Percentiles rank a stretch among this genome's conserved stretches.
Conservation (phyloP, 1,140 invertebrate species). For the Camponotus vicinus region DNA sequence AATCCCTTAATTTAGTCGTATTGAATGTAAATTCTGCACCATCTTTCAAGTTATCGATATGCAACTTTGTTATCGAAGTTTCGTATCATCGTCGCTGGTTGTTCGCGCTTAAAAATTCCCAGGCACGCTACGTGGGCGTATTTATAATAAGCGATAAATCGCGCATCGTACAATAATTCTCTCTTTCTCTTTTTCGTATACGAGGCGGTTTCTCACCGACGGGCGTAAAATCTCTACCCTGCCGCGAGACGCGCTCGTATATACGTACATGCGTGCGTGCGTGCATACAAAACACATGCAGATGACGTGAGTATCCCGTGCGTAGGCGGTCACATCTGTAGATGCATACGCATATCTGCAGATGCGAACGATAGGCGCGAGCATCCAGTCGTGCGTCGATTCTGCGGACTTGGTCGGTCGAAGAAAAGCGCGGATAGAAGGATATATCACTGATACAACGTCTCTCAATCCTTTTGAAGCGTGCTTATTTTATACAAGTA, state of each 20-base stretch:
- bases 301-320: conserved; percentile 14
- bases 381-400: conserved; percentile 43
- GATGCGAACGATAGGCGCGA: conserved; percentile 44
- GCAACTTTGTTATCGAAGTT: conserved; percentile 43
- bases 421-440: conserved; percentile 18
- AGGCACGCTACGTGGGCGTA: conserved; percentile 76
- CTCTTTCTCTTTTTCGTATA: conserved; percentile 59
- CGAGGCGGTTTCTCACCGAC: conserved; percentile 59
- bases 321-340: conserved; percentile 62
- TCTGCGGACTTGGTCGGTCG: conserved; percentile 22
- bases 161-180: conserved; percentile 77
- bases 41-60: neutral
- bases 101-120: conserved; percentile 50
- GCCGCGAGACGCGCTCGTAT: conserved; percentile 33
- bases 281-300: conserved; percentile 30
- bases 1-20: neutral
- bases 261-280: neutral
- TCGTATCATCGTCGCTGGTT: neutral
- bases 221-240: conserved; percentile 73
- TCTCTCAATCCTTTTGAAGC: conserved; percentile 25
- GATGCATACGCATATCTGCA: conserved; percentile 52
- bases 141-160: conserved; percentile 83
- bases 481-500: neutral
- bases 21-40: neutral
- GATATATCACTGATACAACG: neutral